Conservation (phyloP, 2,888 invertebrate genomes). For the Epirrhoe alternata region DNA sequence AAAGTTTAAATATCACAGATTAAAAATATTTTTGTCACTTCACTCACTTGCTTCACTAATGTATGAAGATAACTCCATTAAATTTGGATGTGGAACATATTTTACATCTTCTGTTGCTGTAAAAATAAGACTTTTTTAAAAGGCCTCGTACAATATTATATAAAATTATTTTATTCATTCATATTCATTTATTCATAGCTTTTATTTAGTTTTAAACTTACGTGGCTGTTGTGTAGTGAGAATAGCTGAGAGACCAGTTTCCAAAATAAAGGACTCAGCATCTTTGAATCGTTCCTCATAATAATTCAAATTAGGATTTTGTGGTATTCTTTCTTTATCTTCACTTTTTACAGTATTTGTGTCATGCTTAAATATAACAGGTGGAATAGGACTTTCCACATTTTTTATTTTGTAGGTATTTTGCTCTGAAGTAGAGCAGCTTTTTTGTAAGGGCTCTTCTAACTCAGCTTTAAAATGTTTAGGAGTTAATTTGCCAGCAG, state of each 20-base stretch:
- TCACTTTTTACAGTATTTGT: conserved; percentile 56
- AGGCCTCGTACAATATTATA: not conserved
- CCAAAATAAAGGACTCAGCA: conserved; percentile 91
- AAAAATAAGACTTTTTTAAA: conserved; percentile 35
- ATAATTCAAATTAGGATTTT: conserved; percentile 68
- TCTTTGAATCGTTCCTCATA: conserved; percentile 90
- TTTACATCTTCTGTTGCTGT: conserved; percentile 76
- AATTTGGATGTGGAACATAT: conserved; percentile 72
- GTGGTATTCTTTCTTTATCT: conserved; percentile 61
- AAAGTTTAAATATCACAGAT: not conserved
- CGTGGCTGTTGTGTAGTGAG: conserved; percentile 60
- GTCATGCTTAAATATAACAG: conserved; percentile 51
- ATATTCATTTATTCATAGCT: too few relatives aligned
- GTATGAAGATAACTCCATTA: conserved; percentile 79
- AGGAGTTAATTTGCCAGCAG: conserved; percentile 12
- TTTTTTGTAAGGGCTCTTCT: conserved; percentile 45
- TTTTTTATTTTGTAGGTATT: conserved; percentile 57
- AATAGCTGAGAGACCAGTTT: conserved; percentile 82
- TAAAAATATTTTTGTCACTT: conserved; percentile 1
- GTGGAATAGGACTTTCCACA: conserved; percentile 51
- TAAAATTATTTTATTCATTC: not conserved
- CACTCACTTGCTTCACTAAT: conserved; percentile 82
- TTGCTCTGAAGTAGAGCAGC: conserved; percentile 25
- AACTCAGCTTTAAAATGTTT: conserved; percentile 41
- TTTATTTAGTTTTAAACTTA: conserved; percentile 56